Conservation (phyloP, 2,888 invertebrate genomes). For the Melangyna quadrimaculata region DNA sequence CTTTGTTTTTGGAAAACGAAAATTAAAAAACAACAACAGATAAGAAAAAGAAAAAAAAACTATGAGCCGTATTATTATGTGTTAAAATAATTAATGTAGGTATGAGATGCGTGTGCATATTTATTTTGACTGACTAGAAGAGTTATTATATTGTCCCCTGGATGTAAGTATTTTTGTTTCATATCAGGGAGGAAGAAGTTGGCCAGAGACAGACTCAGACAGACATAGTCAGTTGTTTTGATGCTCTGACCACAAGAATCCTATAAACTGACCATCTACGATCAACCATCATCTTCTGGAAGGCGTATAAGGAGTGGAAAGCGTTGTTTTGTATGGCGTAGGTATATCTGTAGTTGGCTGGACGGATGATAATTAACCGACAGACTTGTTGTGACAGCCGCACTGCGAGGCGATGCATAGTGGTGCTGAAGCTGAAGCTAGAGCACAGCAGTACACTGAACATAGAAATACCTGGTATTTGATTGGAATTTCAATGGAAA, state of each 20-base stretch:
- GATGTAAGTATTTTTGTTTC: background rate
- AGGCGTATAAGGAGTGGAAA: slow-evolving; percentile 41
- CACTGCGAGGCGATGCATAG: background rate
- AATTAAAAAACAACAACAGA: background rate
- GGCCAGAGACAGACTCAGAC: slow-evolving; percentile 9
- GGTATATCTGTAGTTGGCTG: background rate
- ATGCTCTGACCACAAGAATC: slow-evolving; percentile 35
- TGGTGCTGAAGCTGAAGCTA: background rate
- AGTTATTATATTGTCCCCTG: slow-evolving; percentile 58
- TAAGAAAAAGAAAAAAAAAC: background rate
- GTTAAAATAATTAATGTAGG: slow-evolving; percentile 23
- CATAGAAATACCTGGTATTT: slow-evolving; percentile 67
- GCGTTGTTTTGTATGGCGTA: background rate
- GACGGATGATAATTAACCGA: slow-evolving; percentile 56
- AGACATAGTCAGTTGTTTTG: slow-evolving; percentile 54
- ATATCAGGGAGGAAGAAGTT: slow-evolving; percentile 7
- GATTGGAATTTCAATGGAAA: slow-evolving; percentile 72
- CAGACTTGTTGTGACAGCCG: slow-evolving; percentile 45
- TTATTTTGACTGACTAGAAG: slow-evolving; percentile 47
- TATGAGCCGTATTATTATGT: slow-evolving; percentile 25
- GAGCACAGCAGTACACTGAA: slow-evolving; percentile 9
- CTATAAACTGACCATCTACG: slow-evolving; percentile 7
- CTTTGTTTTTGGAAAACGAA: slow-evolving; percentile 22
- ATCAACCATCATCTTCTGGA: background rate
- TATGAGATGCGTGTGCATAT: slow-evolving; percentile 37